phyloP scores from a whole-genome alignment of 2,113 vertebrate species.

The Microcebus tavaratra region DNA sequence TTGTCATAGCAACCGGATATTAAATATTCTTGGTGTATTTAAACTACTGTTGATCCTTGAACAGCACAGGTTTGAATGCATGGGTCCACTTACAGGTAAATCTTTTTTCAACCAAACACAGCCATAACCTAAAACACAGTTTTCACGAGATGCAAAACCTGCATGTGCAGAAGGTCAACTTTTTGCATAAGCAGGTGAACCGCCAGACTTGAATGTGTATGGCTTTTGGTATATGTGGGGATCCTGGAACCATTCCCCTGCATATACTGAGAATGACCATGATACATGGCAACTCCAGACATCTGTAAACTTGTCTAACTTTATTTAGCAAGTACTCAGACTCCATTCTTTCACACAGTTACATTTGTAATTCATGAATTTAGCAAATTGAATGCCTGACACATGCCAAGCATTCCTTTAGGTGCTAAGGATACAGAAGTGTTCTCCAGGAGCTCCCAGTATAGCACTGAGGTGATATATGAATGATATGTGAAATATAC shows the following conservation, averaged over 20 bases:
- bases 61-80: neutral
- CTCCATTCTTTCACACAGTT: neutral
- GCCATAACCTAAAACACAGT: neutral
- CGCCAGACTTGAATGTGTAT: too few species aligned
- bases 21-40: constrained; percentile 13
- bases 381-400: neutral
- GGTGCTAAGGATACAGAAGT: neutral
- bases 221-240: neutral
- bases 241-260: neutral
- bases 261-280: neutral
- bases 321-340: neutral
- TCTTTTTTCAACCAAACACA: neutral
- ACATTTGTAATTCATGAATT: constrained; percentile 25
- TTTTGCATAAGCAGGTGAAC: too few species aligned
- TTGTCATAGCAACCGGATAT: neutral
- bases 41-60: neutral
- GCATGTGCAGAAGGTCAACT: neutral
- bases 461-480: neutral
- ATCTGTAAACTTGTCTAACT: neutral
- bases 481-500: neutral
- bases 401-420: neutral
- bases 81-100: neutral
- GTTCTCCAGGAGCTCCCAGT: neutral
- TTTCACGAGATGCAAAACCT: neutral
- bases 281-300: neutral